A percentile compares a stretch with the other conserved stretches of the same genome.
phyloP scores from a whole-genome alignment of 2,888 invertebrate species.

The Subacronicta megacephala region DNA sequence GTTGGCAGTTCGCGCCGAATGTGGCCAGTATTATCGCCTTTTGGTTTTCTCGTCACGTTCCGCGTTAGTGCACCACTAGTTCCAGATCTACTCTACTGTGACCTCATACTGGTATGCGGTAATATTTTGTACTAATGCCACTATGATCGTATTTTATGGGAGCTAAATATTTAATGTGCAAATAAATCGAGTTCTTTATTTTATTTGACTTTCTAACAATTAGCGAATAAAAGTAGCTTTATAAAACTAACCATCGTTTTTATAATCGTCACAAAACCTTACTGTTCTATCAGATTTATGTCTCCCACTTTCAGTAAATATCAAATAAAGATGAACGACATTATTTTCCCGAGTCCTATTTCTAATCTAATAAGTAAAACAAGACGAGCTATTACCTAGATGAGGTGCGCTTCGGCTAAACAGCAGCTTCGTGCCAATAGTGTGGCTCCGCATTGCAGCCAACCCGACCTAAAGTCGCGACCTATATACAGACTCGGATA shows the following conservation, averaged over 20 bases:
- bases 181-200: slow-evolving; percentile 7
- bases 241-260: no score
- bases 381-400: slow-evolving; percentile 47
- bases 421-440: slow-evolving; percentile 37
- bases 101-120: slow-evolving; percentile 24
- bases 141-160: slow-evolving; percentile 42
- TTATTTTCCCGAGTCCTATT: slow-evolving; percentile 6
- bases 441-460: slow-evolving; percentile 51
- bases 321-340: neutral
- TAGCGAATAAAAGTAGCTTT: neutral
- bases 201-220: neutral
- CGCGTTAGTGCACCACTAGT: slow-evolving; percentile 46
- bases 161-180: slow-evolving; percentile 40
- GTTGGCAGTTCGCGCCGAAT: slow-evolving; percentile 47
- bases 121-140: slow-evolving; percentile 40
- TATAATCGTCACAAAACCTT: no score
- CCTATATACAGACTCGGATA: slow-evolving; percentile 45
- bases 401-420: slow-evolving; percentile 42
- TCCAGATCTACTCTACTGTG: slow-evolving; percentile 41
- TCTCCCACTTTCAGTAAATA: no score
- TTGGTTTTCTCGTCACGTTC: slow-evolving; percentile 59
- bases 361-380: slow-evolving; percentile 35
- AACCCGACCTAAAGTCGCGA: slow-evolving; percentile 45
- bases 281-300: no score
- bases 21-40: slow-evolving; percentile 42